phyloP scores from a whole-genome alignment of 2,797 vertebrate genomes.

The Acrossocheilus wenchowensis region DNA sequence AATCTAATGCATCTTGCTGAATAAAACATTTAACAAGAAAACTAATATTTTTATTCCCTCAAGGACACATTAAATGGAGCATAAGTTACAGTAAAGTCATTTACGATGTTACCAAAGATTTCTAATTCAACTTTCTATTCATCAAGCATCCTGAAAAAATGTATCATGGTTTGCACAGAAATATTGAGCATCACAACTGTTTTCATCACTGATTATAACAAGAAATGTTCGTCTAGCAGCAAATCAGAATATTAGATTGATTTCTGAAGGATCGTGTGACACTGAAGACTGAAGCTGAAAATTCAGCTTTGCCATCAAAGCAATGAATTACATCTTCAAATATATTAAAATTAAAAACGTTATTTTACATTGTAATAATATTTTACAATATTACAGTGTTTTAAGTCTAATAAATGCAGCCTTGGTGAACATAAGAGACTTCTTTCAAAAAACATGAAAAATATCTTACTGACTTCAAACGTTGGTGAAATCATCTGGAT shows the following conservation, averaged over 20 bases:
- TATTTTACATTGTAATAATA: not conserved
- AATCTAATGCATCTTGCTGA: not conserved
- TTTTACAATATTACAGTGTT: not conserved
- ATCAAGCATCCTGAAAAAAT: not conserved
- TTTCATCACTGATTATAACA: too few relatives aligned
- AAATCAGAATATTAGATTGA: too few relatives aligned
- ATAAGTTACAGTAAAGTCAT: not conserved
- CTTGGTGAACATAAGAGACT: not conserved
- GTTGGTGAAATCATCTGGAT: not conserved
- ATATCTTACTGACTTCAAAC: not conserved
- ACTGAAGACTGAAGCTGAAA: not conserved
- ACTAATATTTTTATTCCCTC: not conserved
- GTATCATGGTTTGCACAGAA: too few relatives aligned
- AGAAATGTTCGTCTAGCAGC: too few relatives aligned
- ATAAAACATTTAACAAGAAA: not conserved
- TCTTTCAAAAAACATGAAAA: not conserved
- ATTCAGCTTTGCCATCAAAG: not conserved
- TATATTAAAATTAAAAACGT: not conserved
- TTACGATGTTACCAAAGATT: not conserved
- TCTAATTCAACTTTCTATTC: not conserved
- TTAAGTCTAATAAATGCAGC: not conserved
- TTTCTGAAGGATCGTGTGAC: not conserved
- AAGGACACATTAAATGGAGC: not conserved
- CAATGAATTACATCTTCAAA: not conserved
- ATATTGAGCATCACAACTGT: not conserved